A percentile compares a stretch with the other conserved stretches of the same genome.
These are phyloP conservation scores for Yponomeuta malinellus DNA, from an alignment of 2,888 invertebrate species.

Conservation along the genomic window DNA sequence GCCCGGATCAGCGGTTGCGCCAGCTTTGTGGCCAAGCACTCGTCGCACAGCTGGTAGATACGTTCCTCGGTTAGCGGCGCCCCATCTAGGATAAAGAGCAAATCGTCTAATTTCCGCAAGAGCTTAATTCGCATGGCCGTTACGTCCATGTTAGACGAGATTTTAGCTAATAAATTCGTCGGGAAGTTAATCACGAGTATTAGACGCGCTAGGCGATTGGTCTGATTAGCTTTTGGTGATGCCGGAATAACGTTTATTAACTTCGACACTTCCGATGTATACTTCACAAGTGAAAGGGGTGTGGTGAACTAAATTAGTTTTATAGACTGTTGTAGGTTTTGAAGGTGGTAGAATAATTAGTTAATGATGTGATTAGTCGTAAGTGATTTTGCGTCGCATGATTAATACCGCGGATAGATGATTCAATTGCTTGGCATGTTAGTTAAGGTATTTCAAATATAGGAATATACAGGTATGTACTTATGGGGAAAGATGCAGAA, in stretches of 20 bases:
- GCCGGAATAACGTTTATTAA: too few relatives aligned
- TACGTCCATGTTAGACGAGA: not conserved
- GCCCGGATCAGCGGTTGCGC: conserved; percentile 85
- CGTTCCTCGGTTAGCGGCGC: conserved; percentile 83
- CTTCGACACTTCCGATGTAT: not conserved
- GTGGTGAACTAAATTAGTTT: not conserved
- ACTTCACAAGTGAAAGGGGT: not conserved
- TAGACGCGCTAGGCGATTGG: not conserved
- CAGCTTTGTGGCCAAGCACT: conserved; percentile 80
- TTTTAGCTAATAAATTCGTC: not conserved
- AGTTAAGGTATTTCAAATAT: not conserved
- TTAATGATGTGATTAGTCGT: not conserved
- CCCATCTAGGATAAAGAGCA: conserved; percentile 49
- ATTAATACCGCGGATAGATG: not conserved
- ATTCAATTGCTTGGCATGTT: not conserved
- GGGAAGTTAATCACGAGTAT: too few relatives aligned
- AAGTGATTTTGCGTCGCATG: not conserved
- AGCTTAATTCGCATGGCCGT: conserved; percentile 20
- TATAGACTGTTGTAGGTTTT: not conserved
- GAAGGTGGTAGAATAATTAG: not conserved
- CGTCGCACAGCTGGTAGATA: conserved; percentile 83
- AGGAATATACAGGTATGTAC: not conserved
- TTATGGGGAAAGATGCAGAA: too few relatives aligned
- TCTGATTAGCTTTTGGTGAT: too few relatives aligned
- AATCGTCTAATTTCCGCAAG: conserved; percentile 36